These are phyloP conservation scores for Pteromalus puparum DNA, from an alignment of 1,140 invertebrate species.

Conservation along the genomic window DNA sequence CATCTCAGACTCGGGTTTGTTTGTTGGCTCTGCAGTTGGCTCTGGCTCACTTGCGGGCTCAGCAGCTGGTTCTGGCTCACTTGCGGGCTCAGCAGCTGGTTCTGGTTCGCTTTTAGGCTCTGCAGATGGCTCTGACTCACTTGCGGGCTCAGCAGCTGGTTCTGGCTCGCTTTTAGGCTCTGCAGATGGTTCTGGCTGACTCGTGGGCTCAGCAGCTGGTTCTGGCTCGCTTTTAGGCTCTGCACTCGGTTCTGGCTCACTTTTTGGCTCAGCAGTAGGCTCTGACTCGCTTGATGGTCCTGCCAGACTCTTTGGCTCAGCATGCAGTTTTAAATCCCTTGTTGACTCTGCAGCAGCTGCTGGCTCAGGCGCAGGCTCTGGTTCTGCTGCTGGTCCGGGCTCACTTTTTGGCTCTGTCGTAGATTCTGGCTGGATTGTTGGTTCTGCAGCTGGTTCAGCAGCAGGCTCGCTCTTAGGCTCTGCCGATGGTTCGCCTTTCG, in stretches of 20 bases:
- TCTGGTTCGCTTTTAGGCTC: neutral
- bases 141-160: constrained; percentile 54
- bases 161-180: constrained; percentile 30
- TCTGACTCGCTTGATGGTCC: constrained; percentile 19
- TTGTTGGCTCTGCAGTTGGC: constrained; percentile 30
- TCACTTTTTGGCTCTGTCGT: constrained; percentile 54
- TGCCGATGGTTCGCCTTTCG: constrained; percentile 49
- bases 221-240: constrained; percentile 60
- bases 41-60: constrained; percentile 42
- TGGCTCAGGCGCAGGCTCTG: constrained; percentile 60
- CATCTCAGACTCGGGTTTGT: constrained; percentile 55
- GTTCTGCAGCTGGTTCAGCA: constrained; percentile 20
- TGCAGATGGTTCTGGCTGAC: constrained; percentile 49
- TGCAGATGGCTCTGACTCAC: constrained; percentile 51
- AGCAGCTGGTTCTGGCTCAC: constrained; percentile 50
- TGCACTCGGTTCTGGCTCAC: constrained; percentile 56
- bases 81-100: constrained; percentile 52
- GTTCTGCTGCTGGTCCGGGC: constrained; percentile 56
- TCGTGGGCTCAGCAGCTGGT: constrained; percentile 58
- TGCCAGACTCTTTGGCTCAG: constrained; percentile 40
- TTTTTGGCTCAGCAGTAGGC: constrained; percentile 54
- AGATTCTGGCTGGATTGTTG: constrained; percentile 42
- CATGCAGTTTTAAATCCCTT: constrained; percentile 56
- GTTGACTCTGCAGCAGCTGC: constrained; percentile 55
- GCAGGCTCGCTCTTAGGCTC: constrained; percentile 41